phyloP scores from a whole-genome alignment of 2,797 vertebrate genomes.

The Geotrypetes seraphini region DNA sequence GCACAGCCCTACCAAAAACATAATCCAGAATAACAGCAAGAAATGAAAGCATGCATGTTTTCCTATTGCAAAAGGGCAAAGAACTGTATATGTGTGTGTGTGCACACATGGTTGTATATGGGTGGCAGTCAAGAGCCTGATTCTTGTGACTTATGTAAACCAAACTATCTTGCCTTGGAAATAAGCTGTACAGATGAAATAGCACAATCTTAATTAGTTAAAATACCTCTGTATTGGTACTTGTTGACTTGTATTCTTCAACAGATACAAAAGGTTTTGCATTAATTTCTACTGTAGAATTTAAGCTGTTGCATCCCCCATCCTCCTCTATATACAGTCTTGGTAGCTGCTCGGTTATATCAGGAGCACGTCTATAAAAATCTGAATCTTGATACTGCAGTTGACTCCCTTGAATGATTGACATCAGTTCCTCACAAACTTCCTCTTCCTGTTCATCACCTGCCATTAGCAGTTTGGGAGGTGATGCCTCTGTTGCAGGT shows the following conservation, averaged over 20 bases:
- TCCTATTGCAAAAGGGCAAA: too few relatives aligned
- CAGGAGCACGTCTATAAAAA: constrained; percentile 18
- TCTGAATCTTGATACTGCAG: constrained; percentile 30
- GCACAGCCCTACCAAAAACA: too few relatives aligned
- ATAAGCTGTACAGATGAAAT: constrained; percentile 2
- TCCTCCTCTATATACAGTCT: constrained; percentile 81
- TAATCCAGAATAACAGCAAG: too few relatives aligned
- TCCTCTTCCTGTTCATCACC: constrained; percentile 52
- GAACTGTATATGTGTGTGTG: too few relatives aligned
- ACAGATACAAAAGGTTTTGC: constrained; percentile 29
- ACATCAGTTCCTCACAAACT: constrained; percentile 39
- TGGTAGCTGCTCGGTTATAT: constrained; percentile 38
- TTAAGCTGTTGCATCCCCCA: constrained; percentile 25
- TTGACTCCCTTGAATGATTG: constrained; percentile 36
- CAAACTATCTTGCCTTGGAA: too few relatives aligned
- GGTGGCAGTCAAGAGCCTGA: too few relatives aligned
- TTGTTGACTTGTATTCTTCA: constrained; percentile 35
- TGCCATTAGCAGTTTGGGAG: constrained; percentile 13
- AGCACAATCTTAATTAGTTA: constrained; percentile 16
- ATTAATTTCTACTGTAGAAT: constrained; percentile 25
- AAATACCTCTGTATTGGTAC: constrained; percentile 64
- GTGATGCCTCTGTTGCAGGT: constrained; percentile 12
- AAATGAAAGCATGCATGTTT: too few relatives aligned
- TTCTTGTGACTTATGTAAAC: too few relatives aligned
- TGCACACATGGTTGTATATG: too few relatives aligned